Evolutionary conservation across 1,140 invertebrate genomes (phyloP).

Genomic region (Chrysomallon squamiferum): DNA sequence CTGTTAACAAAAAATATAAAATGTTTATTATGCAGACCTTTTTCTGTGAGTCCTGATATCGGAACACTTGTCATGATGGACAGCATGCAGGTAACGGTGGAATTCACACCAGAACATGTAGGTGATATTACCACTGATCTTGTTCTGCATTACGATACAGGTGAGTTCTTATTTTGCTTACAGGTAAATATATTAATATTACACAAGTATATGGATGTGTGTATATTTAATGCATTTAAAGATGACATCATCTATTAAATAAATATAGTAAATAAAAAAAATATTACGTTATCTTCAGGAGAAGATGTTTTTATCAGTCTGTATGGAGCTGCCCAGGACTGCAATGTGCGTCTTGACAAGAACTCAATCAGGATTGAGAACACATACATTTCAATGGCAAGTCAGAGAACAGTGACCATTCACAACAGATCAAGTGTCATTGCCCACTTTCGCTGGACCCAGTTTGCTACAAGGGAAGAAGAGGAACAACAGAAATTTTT

Average conservation of each 20-base stretch:
- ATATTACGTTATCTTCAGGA: conserved; percentile 34
- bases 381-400: conserved; percentile 63
- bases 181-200: too few relatives aligned
- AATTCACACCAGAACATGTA: conserved; percentile 57
- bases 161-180: conserved; percentile 24
- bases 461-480: conserved; percentile 60
- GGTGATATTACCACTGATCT: conserved; percentile 57
- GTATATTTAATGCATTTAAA: background rate
- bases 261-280: background rate
- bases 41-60: conserved; percentile 57
- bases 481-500: conserved; percentile 58
- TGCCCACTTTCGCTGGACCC: conserved; percentile 61
- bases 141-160: conserved; percentile 59
- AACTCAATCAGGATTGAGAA: conserved; percentile 62
- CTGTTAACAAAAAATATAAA: too few relatives aligned
- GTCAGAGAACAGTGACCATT: conserved; percentile 59
- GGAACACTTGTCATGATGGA: conserved; percentile 59
- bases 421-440: conserved; percentile 60
- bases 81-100: conserved; percentile 62
- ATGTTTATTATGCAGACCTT: conserved; percentile 54
- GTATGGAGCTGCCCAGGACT: conserved; percentile 61
- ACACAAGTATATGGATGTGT: too few relatives aligned
- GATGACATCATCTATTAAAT: background rate
- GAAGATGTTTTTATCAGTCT: conserved; percentile 58
- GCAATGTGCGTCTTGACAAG: conserved; percentile 61